Base-by-base conservation (phyloP, 2,113 vertebrate species). In the Lagopus leucura region DNA sequence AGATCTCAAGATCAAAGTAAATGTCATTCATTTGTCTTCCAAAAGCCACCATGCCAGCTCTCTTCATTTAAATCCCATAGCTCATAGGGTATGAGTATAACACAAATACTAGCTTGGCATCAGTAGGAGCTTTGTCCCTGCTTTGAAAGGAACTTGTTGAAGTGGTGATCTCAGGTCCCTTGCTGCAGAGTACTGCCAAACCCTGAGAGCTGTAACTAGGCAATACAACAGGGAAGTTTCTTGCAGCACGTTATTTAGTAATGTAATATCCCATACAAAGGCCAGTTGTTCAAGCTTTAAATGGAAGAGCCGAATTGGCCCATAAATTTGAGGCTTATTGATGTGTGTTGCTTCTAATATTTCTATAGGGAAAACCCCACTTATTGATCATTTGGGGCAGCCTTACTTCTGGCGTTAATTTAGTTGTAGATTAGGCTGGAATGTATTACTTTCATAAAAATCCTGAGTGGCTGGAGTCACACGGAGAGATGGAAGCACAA, bases 371-470 rank as follows among this genome's bases (percentile, higher is more conserved):
- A 81, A 78, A 88, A 94, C 77, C 92, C 79, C 76, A 71, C 82
- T 94, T 97, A 97, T 95, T 91, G 93, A 96, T 97, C 94, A 94
- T 91, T 83, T 1, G 47, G 61, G 86, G 72, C 91, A 88, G 93
- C 91, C 93, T 95, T 94, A 86, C 86, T 96, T 94, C 91, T 92
- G 89, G 88, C 85, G 90, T 94, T 92, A 95, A 94, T 96, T 97
- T 91, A 94, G 91, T 83, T 94, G 94, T 91, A 92, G 93, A 91
- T 96, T 86, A 94, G 79, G 47, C 65, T 88, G 79, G 82, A 94
- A 97, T 91, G 94, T 96, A 93, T 96, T 93, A 82, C 96, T 93
- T 96, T 82, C 90, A 85, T 96, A 78, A 43, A 96, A 97, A 95
- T 94, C 93, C 70, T 88, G 92, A 80, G 92, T 90, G 94, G 94